These are phyloP conservation scores for Bugula neritina DNA, from an alignment of 2,888 invertebrate genomes.

Conservation along the genomic window DNA sequence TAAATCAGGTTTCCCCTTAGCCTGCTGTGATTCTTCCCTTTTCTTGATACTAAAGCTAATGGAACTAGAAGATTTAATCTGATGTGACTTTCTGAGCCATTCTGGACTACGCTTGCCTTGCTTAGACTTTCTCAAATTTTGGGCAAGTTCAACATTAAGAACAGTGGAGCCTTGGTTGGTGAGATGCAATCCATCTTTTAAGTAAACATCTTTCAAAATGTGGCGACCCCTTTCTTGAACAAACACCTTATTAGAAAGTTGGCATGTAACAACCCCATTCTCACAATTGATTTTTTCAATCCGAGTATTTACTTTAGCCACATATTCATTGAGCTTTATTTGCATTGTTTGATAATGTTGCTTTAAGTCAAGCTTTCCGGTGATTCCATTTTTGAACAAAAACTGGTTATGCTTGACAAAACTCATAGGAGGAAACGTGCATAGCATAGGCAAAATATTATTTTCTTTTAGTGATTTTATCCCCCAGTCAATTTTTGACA, in stretches of 20 bases:
- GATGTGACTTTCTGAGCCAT: slow-evolving; percentile 19
- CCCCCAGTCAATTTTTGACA: slow-evolving; percentile 21
- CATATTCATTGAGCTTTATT: slow-evolving; percentile 4
- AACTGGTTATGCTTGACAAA: slow-evolving; percentile 22
- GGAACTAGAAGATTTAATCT: neutral
- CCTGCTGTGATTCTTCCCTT: neutral
- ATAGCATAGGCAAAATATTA: neutral
- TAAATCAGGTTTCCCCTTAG: neutral
- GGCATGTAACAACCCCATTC: slow-evolving; percentile 6
- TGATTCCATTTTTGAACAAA: slow-evolving; percentile 14
- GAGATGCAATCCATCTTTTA: slow-evolving; percentile 3
- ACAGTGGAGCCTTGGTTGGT: slow-evolving; percentile 13
- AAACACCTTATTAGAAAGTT: slow-evolving; percentile 3
- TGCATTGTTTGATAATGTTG: neutral
- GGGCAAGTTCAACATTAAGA: slow-evolving; percentile 19
- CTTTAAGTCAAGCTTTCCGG: slow-evolving; percentile 7
- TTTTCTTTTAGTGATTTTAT: slow-evolving; percentile 1
- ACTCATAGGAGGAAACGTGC: slow-evolving; percentile 23
- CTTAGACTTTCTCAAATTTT: slow-evolving; percentile 18
- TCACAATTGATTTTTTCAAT: slow-evolving; percentile 19
- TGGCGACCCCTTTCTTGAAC: slow-evolving; percentile 22
- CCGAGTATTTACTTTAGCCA: neutral
- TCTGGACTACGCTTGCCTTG: slow-evolving; percentile 21
- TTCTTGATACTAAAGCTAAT: slow-evolving; percentile 16
- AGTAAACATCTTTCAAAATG: slow-evolving; percentile 18